Conservation (phyloP, 2,113 vertebrate species). For the Mus pahari region DNA sequence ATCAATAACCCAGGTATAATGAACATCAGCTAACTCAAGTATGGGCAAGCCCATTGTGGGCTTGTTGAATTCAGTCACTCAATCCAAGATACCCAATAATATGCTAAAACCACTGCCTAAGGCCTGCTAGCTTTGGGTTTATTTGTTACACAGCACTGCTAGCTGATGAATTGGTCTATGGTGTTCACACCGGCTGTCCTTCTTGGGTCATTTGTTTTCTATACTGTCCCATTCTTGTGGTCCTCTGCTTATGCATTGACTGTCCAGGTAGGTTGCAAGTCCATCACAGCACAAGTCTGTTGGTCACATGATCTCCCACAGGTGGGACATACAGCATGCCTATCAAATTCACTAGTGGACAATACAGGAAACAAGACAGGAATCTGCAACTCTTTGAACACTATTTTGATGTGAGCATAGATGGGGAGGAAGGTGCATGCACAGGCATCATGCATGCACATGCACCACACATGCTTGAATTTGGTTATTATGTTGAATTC, state of each 20-base stretch:
- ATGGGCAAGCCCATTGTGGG: not conserved
- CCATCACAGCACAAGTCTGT: too few species aligned
- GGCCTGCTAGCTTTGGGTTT: too few species aligned
- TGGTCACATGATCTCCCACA: not conserved
- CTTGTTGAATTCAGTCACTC: not conserved
- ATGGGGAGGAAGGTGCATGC: rapidly evolving
- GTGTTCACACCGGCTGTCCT: rapidly evolving
- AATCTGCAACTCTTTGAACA: not conserved
- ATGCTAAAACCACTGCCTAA: not conserved
- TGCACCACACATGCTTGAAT: too few species aligned
- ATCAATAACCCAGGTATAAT: rapidly evolving
- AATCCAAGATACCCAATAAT: rapidly evolving
- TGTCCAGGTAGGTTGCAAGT: not conserved
- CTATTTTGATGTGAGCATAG: not conserved
- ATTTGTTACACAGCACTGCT: not conserved
- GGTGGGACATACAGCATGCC: rapidly evolving
- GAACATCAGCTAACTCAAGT: rapidly evolving
- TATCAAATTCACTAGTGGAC: not conserved
- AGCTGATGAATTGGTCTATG: rapidly evolving
- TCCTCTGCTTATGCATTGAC: not conserved
- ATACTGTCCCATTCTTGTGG: not conserved
- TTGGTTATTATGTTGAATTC: not conserved
- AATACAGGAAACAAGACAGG: not conserved
- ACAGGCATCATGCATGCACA: not conserved
- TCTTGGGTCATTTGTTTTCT: not conserved